Evolutionary conservation across 92 coral and sea anemone genomes (phyloP).

Genomic region (Bergia puertoricense): DNA sequence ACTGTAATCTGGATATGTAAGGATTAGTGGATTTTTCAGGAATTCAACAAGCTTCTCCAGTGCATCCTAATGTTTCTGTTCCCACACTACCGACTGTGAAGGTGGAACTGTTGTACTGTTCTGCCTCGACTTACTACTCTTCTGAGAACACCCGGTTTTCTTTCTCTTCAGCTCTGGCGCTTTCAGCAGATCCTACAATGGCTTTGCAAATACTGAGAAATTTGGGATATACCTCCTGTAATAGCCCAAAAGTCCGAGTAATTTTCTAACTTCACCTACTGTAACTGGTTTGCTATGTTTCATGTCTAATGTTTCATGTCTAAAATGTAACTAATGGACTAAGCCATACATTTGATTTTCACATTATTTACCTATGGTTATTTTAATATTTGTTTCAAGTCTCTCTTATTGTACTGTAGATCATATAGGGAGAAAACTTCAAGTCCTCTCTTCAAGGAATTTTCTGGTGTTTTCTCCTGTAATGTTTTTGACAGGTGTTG

Average conservation of each 20-base stretch:
- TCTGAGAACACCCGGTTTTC: background rate
- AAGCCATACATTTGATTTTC: no score
- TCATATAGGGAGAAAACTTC: no score
- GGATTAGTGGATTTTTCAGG: conserved; percentile 33
- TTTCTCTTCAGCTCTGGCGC: background rate
- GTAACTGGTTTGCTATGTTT: conserved; percentile 43
- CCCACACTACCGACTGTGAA: conserved; percentile 28
- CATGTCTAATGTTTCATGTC: background rate
- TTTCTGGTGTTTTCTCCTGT: no score
- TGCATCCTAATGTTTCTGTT: conserved; percentile 37
- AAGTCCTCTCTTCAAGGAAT: no score
- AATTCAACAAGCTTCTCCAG: conserved; percentile 37
- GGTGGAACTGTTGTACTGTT: conserved; percentile 31
- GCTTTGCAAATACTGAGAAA: conserved; percentile 41
- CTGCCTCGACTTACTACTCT: conserved; percentile 24
- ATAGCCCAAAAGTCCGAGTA: conserved; percentile 46
- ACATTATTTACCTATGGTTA: no score
- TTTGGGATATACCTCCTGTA: conserved; percentile 36
- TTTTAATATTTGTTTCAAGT: no score
- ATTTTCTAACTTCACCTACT: conserved; percentile 54
- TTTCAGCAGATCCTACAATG: conserved; percentile 45
- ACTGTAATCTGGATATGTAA: no score
- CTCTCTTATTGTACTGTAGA: no score
- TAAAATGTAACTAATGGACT: no score
- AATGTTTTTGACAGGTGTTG: no score